Percentiles rank a stretch among this genome's conserved stretches.
These are phyloP conservation scores for Syrmaticus mikado DNA, from an alignment of 2,113 vertebrate species.

Conservation along the genomic window DNA sequence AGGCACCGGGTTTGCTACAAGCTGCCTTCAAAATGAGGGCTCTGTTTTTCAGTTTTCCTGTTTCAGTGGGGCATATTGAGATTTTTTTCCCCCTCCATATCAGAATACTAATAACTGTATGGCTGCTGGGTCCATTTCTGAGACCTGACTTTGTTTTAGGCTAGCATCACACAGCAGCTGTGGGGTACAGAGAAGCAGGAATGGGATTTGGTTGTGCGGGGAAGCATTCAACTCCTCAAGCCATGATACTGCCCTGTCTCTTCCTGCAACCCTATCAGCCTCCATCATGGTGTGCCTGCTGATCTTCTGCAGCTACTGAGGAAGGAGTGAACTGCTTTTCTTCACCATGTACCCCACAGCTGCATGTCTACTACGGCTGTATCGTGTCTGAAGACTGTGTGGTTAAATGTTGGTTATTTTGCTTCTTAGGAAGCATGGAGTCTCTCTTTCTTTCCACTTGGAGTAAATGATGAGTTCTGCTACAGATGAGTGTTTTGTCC, in stretches of 20 bases:
- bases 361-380: fast-evolving
- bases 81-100: background rate
- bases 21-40: background rate
- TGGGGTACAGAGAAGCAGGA: background rate
- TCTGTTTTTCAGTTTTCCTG: background rate
- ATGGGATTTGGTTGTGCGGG: background rate
- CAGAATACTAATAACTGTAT: background rate
- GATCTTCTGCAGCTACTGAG: background rate
- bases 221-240: background rate
- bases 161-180: background rate
- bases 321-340: background rate
- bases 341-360: background rate
- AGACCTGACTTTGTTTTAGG: background rate
- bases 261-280: background rate
- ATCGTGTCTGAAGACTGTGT: background rate
- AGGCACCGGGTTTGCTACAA: background rate
- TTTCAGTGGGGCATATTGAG: background rate
- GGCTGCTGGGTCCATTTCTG: background rate
- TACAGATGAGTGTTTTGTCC: background rate
- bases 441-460: background rate
- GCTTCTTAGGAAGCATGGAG: background rate
- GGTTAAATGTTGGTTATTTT: background rate
- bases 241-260: background rate
- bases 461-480: background rate
- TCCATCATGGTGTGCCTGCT: background rate